Evolutionary conservation across 2,113 vertebrate species (phyloP).

Genomic region (Fukomys damarensis): DNA sequence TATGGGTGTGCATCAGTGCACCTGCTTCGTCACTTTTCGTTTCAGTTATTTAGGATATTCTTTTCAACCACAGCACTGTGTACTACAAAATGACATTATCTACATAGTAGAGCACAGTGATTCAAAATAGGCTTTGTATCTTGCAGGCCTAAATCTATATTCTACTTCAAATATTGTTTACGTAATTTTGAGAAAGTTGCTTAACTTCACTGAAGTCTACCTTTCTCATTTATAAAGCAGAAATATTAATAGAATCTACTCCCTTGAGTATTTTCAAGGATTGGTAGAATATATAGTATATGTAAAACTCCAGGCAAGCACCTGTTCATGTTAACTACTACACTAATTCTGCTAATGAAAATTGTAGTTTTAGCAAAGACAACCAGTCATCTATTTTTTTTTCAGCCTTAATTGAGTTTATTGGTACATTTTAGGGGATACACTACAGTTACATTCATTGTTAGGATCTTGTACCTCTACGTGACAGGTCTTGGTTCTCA

Average conservation of each 20-base stretch:
- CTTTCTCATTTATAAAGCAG: neutral
- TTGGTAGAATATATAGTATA: neutral
- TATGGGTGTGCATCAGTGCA: no score
- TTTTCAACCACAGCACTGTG: neutral
- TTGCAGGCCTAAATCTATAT: neutral
- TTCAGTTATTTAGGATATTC: neutral
- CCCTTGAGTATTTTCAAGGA: neutral
- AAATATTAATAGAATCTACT: neutral
- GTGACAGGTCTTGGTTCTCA: no score
- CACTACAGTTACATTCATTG: no score
- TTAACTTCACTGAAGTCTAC: neutral
- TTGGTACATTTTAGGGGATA: no score
- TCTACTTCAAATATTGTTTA: neutral
- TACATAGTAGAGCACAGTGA: neutral
- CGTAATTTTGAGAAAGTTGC: neutral
- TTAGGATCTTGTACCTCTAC: no score
- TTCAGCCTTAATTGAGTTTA: no score
- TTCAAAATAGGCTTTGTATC: neutral
- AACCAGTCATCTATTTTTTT: neutral
- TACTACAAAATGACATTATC: neutral
- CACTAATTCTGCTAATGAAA: neutral
- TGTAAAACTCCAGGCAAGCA: neutral
- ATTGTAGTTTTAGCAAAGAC: conserved; percentile 40
- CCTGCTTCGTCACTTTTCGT: neutral
- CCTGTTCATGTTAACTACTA: neutral